phyloP scores from a whole-genome alignment of 2,888 invertebrate genomes.

The Petrolisthes cinctipes region DNA sequence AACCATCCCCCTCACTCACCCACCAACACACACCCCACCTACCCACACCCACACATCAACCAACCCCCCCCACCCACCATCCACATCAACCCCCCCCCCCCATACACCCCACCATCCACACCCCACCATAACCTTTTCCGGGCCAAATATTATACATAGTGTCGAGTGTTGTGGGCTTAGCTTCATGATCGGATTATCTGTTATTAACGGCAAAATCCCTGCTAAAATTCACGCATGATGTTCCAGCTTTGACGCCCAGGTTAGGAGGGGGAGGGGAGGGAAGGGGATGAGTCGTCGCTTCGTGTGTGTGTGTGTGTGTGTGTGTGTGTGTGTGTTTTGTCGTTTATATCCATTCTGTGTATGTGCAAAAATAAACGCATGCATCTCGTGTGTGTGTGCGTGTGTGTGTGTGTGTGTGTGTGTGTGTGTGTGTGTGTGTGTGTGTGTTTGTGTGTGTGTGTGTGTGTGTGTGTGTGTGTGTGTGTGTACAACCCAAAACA shows the following conservation, averaged over 20 bases:
- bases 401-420: constrained; percentile 31
- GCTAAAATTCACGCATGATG: constrained; percentile 35
- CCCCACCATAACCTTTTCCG: constrained; percentile 29
- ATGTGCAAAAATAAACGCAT: not conserved
- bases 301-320: not conserved
- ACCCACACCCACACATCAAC: not conserved
- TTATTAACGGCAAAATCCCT: constrained; percentile 21
- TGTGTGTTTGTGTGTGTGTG: no score
- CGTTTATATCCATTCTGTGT: constrained; percentile 7
- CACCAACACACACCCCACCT: not conserved
- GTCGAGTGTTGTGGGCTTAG: no score
- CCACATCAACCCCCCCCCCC: not conserved
- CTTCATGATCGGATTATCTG: constrained; percentile 17
- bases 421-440: constrained; percentile 32
- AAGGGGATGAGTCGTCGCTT: not conserved
- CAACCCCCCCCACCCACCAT: not conserved
- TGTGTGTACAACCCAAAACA: not conserved
- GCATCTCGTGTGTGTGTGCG: not conserved
- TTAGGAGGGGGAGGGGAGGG: not conserved
- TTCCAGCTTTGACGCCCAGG: constrained; percentile 27
- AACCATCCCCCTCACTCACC: not conserved
- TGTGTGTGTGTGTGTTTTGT: no score
- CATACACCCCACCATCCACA: not conserved
- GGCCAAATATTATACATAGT: no score
- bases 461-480: constrained; percentile 19